These are phyloP conservation scores for Electrophaes corylata DNA, from an alignment of 2,888 invertebrate genomes.

Conservation along the genomic window DNA sequence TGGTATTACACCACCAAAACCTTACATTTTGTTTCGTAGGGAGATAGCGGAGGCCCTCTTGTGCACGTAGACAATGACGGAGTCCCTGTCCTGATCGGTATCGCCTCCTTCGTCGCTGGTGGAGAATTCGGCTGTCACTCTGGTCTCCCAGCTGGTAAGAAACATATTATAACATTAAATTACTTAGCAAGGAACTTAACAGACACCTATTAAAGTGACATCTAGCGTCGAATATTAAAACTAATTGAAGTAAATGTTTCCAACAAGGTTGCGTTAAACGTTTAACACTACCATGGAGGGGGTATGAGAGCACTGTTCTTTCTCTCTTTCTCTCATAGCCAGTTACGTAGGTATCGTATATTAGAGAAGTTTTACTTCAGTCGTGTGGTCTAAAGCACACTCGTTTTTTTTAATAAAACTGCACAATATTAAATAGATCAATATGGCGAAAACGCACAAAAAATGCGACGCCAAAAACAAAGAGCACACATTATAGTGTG, in stretches of 20 bases:
- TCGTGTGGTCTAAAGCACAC: too few species aligned
- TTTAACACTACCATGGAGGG: too few species aligned
- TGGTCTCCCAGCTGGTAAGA: constrained; percentile 66
- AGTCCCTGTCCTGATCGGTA: constrained; percentile 59
- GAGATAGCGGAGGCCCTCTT: constrained; percentile 78
- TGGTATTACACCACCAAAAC: too few species aligned
- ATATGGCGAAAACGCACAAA: too few species aligned
- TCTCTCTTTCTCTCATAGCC: too few species aligned
- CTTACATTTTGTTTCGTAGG: constrained; percentile 55
- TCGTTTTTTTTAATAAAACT: not conserved
- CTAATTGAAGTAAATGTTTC: constrained; percentile 13
- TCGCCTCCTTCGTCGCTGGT: constrained; percentile 73
- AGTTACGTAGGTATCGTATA: too few species aligned
- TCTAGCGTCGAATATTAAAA: constrained; percentile 16
- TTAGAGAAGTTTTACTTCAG: too few species aligned
- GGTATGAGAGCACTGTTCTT: too few species aligned
- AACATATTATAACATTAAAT: not conserved
- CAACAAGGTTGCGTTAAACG: too few species aligned
- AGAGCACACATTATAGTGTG: too few species aligned
- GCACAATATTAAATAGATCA: not conserved
- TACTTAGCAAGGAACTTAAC: too few species aligned
- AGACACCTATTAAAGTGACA: constrained; percentile 10
- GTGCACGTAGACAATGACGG: constrained; percentile 56
- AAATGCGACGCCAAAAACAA: too few species aligned
- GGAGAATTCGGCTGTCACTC: constrained; percentile 70